These are phyloP conservation scores for Microhierax caerulescens DNA, from an alignment of 2,797 vertebrate genomes.

Conservation along the genomic window DNA sequence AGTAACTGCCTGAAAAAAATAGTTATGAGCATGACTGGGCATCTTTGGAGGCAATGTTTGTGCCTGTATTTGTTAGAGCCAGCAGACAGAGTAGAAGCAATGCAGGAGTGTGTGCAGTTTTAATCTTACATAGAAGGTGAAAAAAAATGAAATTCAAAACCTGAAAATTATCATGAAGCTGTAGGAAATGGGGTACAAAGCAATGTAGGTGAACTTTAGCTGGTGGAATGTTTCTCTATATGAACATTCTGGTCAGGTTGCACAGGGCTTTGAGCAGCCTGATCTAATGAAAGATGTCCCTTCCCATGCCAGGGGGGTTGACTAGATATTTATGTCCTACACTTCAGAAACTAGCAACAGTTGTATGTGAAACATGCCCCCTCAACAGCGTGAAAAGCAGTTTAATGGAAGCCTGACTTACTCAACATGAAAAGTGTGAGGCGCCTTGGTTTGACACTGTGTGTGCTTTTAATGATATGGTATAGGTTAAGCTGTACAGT, in stretches of 20 bases:
- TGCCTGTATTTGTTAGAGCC: neutral
- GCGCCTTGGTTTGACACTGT: rapidly evolving
- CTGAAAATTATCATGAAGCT: neutral
- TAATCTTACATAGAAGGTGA: neutral
- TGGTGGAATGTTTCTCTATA: neutral
- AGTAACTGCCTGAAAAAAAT: neutral
- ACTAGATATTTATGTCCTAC: neutral
- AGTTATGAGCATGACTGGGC: neutral
- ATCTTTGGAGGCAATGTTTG: neutral
- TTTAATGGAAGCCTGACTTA: neutral
- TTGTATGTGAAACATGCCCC: neutral
- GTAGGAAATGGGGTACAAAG: neutral
- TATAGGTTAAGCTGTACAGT: neutral
- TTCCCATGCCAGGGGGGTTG: neutral
- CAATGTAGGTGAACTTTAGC: neutral
- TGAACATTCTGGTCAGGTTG: neutral
- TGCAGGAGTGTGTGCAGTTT: neutral
- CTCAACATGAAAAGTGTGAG: neutral
- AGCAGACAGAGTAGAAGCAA: neutral
- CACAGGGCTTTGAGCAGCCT: neutral
- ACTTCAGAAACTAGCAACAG: neutral
- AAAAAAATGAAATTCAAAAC: neutral
- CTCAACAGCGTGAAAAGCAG: neutral
- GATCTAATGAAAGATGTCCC: neutral
- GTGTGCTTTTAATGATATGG: neutral